Evolutionary conservation across 64 coral and sea anemone species (phyloP).

Genomic region (Actinia tenebrosa): DNA sequence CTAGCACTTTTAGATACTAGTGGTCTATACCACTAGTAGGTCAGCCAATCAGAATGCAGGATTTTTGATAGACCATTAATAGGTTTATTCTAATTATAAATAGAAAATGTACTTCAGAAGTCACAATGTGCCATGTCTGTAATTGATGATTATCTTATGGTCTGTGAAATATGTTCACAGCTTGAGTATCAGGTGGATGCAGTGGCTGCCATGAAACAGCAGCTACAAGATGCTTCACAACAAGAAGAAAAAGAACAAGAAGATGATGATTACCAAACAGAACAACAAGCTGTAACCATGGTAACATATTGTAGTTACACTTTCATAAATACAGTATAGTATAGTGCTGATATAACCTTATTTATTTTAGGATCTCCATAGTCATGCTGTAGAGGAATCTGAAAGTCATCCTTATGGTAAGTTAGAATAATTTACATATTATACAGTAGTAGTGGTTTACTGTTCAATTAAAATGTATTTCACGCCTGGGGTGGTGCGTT

Average conservation of each 20-base stretch:
- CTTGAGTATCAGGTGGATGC: constrained; percentile 49
- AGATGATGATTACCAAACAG: background rate
- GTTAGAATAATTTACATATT: background rate
- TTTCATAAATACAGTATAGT: background rate
- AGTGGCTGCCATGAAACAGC: constrained; percentile 29
- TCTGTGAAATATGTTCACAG: background rate
- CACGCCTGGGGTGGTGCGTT: too few species aligned
- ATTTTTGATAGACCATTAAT: too few species aligned
- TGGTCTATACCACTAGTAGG: too few species aligned
- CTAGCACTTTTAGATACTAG: too few species aligned
- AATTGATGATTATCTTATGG: background rate
- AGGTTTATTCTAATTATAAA: too few species aligned
- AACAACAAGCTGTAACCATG: background rate
- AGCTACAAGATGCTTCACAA: constrained; percentile 10
- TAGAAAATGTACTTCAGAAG: too few species aligned
- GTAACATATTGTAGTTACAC: background rate
- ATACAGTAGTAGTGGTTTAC: too few species aligned
- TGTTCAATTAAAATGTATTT: too few species aligned
- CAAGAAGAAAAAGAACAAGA: background rate
- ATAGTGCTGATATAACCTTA: background rate
- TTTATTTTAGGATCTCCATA: background rate
- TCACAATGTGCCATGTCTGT: too few species aligned
- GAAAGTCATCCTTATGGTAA: background rate
- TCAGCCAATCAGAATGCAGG: too few species aligned
- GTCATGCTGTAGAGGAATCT: background rate